Base-by-base conservation (phyloP, 2,888 invertebrate genomes). In the Clanis bilineata region DNA sequence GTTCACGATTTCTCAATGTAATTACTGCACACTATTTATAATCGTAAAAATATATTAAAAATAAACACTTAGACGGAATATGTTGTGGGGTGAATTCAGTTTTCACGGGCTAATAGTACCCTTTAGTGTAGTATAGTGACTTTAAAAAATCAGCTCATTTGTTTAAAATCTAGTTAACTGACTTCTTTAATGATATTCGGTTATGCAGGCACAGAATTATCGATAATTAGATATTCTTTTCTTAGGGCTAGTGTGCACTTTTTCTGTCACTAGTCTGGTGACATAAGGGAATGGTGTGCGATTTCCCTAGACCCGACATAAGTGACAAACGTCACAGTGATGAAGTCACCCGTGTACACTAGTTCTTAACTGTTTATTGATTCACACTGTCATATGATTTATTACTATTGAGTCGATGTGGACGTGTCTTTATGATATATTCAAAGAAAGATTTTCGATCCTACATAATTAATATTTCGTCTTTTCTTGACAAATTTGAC, bases 1-100 rank as follows among this genome's bases (percentile, higher is more conserved):
- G 55, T 68, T 70, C 80, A 84, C 83, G 75, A 74, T 76, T 80
- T 77, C 80, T 79, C 78, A 79, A 86, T 88, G 89, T 90, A 90
- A 88, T 83, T 86, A 87, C 70, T 85, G 90, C 90, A 90, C 90
- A 80, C 72, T 86, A 83, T 81, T 85, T 87, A 82, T 85, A 85
- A 83, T 82, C 80, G 74, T 86, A 80, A 51, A 47, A 25, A 79
- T 70, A 76, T 75, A 74, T 73, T 82, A 77, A 69, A n/a, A 55
- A 32, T 39, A 39, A 59, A 59, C 41, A 59, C 15, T 55, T 55
- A 55, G 54, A 55, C 58, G 10, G 39, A 39, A 39, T 51, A 47
- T 60, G 67, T 68, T 70, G 56, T 61, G 66, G 66, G 61, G 62
- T 70, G 59, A 59, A 57, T 45, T 38, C 23, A 36, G 64, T 69